Percentiles rank a stretch among this genome's conserved stretches.
These are phyloP conservation scores for Protomyctophum bolini DNA, from an alignment of 2,113 vertebrate species.

Conservation along the genomic window DNA sequence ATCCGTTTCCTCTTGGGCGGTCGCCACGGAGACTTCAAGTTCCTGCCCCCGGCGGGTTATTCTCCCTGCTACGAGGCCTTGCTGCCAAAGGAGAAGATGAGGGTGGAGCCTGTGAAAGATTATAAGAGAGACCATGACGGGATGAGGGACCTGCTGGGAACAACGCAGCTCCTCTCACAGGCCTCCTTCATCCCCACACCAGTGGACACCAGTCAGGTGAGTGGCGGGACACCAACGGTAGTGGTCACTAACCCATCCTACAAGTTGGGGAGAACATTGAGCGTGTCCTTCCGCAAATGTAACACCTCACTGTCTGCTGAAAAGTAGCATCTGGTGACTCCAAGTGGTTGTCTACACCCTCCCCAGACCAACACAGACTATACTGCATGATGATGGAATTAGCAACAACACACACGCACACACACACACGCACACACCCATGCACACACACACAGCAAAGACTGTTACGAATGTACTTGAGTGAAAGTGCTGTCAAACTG, in stretches of 20 bases:
- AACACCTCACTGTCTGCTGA: no score
- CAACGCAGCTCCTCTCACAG: constrained; percentile 91
- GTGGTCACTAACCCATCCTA: no score
- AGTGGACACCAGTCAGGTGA: constrained; percentile 94
- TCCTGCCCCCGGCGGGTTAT: constrained; percentile 92
- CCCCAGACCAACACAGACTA: no score
- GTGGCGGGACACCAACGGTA: neutral
- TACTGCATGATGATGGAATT: no score
- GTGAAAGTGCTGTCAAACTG: neutral
- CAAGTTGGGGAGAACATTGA: no score
- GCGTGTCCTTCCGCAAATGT: no score
- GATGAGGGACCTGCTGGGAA: constrained; percentile 91
- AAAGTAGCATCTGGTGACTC: no score
- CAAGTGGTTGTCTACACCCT: no score
- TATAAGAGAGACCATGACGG: constrained; percentile 92
- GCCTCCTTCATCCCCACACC: constrained; percentile 95
- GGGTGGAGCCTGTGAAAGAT: constrained; percentile 93
- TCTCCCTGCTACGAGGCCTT: constrained; percentile 96
- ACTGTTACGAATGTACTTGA: neutral
- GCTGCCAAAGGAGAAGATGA: constrained; percentile 96
- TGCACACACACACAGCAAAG: no score
- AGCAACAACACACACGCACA: no score
- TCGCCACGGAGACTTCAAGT: constrained; percentile 97
- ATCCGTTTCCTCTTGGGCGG: constrained; percentile 93
- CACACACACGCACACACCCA: no score